Conservation (phyloP, 2,797 vertebrate species). For the Ctenosaura bakeri region DNA sequence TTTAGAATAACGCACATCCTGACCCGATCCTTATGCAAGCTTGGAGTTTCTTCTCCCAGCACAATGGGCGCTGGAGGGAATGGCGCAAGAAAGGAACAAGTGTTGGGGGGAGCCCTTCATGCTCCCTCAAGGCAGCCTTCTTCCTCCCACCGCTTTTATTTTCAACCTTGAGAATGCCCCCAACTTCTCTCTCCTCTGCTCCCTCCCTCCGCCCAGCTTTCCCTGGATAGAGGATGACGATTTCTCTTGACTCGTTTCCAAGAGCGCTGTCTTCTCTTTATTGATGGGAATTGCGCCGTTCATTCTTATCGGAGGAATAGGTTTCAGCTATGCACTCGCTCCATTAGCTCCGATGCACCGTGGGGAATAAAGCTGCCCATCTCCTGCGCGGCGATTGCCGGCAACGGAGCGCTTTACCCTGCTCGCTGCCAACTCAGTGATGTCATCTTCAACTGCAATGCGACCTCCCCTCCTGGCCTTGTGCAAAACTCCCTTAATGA, state of each 20-base stretch:
- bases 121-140: not conserved
- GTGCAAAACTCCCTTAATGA: slow-evolving; percentile 10
- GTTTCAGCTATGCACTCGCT: slow-evolving; percentile 46
- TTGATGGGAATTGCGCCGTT: slow-evolving; percentile 29
- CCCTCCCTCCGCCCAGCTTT: not conserved
- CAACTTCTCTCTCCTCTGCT: not conserved
- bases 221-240: slow-evolving; percentile 11
- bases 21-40: not conserved
- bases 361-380: slow-evolving; percentile 50
- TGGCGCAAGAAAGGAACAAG: not conserved
- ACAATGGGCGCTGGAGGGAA: not conserved
- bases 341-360: slow-evolving; percentile 51
- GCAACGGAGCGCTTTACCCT: slow-evolving; percentile 46
- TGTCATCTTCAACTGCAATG: slow-evolving; percentile 41
- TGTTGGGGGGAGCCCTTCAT: not conserved
- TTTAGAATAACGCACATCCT: slow-evolving; percentile 6
- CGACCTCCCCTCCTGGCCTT: slow-evolving; percentile 38
- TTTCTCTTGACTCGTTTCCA: slow-evolving; percentile 50
- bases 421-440: slow-evolving; percentile 35
- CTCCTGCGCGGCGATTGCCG: slow-evolving; percentile 23
- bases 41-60: not conserved
- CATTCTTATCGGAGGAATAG: slow-evolving; percentile 52
- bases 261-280: slow-evolving; percentile 37
- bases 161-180: slow-evolving; percentile 27
- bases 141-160: too few relatives aligned